Conservation (phyloP, 2,888 invertebrate species). For the Limnephilus rhombicus region DNA sequence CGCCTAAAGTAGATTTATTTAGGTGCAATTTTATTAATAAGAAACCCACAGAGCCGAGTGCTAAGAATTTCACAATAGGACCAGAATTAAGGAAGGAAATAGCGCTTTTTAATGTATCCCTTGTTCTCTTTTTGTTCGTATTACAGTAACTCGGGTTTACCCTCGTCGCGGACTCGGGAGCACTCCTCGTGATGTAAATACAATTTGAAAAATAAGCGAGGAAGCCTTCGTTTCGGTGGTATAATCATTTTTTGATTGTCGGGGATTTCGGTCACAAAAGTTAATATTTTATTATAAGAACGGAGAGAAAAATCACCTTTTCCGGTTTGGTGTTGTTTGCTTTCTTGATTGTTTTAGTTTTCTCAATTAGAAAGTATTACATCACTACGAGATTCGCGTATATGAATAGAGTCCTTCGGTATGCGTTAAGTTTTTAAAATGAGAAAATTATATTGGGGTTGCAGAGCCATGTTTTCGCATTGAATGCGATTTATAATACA, state of each 20-base stretch:
- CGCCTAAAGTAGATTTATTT: constrained; percentile 62
- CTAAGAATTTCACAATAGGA: constrained; percentile 57
- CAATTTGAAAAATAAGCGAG: background rate
- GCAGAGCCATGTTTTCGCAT: no score
- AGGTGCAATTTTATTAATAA: constrained; percentile 66
- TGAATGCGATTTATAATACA: no score
- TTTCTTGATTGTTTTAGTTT: background rate
- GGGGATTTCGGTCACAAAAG: background rate
- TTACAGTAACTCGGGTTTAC: constrained; percentile 41
- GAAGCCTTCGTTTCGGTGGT: background rate
- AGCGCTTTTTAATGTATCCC: constrained; percentile 63
- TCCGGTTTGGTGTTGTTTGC: background rate
- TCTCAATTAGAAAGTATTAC: background rate
- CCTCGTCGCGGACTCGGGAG: background rate
- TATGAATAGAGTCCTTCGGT: no score
- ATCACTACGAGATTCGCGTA: background rate
- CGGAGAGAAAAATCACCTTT: background rate
- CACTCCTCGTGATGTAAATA: constrained; percentile 6
- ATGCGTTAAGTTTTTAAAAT: no score
- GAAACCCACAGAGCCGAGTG: constrained; percentile 58
- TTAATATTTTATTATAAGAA: background rate
- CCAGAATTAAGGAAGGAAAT: constrained; percentile 64
- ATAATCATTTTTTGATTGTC: constrained; percentile 1
- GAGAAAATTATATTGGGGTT: no score
- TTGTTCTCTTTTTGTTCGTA: constrained; percentile 54